A percentile compares a stretch with the other conserved stretches of the same genome.
phyloP scores from a whole-genome alignment of 2,797 vertebrate genomes.

The Euphonia xanthogaster region DNA sequence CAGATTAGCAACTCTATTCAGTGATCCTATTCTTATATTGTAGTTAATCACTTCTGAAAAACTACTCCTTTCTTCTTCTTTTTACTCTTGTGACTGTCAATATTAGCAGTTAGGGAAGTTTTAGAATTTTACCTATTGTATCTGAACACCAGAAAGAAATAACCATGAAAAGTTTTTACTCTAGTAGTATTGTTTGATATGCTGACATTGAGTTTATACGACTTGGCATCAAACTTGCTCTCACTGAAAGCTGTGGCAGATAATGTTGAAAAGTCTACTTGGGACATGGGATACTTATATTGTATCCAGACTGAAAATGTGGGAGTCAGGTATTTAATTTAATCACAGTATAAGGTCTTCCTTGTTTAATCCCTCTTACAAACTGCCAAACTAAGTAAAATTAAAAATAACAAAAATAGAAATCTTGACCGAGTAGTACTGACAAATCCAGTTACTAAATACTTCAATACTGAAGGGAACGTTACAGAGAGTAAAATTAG shows the following conservation, averaged over 20 bases:
- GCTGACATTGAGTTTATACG: background rate
- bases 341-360: background rate
- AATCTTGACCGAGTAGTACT: background rate
- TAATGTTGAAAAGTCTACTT: background rate
- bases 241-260: background rate
- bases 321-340: background rate
- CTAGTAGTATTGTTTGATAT: background rate
- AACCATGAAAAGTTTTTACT: background rate
- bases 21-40: background rate
- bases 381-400: background rate
- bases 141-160: background rate
- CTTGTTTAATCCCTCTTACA: background rate
- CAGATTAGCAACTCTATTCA: background rate
- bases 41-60: background rate
- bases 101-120: background rate
- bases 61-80: background rate
- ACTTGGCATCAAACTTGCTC: background rate
- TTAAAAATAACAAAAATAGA: background rate
- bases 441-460: background rate
- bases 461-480: background rate
- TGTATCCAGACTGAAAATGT: background rate
- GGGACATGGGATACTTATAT: background rate
- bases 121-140: background rate
- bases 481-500: slow-evolving; percentile 32
- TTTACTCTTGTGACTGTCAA: background rate